Evolutionary conservation across 2,888 invertebrate species (phyloP).

Genomic region (Philereme vetulata): DNA sequence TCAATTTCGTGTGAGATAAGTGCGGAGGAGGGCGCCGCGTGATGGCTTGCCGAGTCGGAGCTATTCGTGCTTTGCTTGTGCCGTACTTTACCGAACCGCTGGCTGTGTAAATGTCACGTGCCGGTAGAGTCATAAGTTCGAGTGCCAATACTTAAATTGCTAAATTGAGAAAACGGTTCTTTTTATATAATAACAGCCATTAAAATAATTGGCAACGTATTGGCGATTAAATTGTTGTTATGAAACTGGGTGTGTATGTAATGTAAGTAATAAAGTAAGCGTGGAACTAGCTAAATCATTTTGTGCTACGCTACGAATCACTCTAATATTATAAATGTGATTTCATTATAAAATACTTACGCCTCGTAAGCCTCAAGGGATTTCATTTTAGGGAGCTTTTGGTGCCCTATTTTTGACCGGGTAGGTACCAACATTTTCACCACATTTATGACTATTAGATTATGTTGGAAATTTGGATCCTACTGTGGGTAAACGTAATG

Average conservation of each 20-base stretch:
- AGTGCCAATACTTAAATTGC: slow-evolving; percentile 70
- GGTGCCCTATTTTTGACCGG: no score
- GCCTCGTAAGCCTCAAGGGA: neutral
- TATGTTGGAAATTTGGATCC: no score
- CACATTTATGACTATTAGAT: no score
- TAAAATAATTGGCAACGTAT: slow-evolving; percentile 36
- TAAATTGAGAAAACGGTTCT: slow-evolving; percentile 68
- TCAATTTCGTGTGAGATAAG: slow-evolving; percentile 67
- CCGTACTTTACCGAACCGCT: slow-evolving; percentile 55
- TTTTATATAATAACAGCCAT: slow-evolving; percentile 65
- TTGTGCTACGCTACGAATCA: neutral
- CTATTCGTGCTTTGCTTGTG: slow-evolving; percentile 37
- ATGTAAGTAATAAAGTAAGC: neutral
- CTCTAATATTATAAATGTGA: no score
- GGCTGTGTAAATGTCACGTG: slow-evolving; percentile 79
- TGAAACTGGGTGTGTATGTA: slow-evolving; percentile 21
- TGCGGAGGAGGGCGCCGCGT: slow-evolving; percentile 51
- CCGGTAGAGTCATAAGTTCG: slow-evolving; percentile 76
- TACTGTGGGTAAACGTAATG: neutral
- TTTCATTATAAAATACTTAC: neutral
- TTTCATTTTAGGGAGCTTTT: no score
- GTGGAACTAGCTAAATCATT: slow-evolving; percentile 4
- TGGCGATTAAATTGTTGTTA: slow-evolving; percentile 22
- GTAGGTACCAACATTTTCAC: no score
- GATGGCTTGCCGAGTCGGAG: slow-evolving; percentile 36